These are phyloP conservation scores for Hypolimnas misippus DNA, from an alignment of 2,888 invertebrate species.

Conservation along the genomic window DNA sequence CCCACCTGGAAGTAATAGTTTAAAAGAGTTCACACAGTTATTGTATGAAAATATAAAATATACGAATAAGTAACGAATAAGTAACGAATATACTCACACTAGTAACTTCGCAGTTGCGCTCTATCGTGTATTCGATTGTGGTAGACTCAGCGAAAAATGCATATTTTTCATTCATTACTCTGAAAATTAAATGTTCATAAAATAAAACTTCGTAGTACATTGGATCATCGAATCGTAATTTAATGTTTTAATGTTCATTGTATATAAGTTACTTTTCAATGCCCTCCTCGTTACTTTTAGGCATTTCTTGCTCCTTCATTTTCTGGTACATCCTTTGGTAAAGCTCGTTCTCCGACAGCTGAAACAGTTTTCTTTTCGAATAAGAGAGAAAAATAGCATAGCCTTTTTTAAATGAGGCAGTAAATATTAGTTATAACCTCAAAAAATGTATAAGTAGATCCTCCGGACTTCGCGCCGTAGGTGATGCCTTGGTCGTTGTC, in stretches of 20 bases:
- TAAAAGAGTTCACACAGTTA: neutral
- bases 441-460: constrained; percentile 95
- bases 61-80: too few species aligned
- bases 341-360: constrained; percentile 89
- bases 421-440: constrained; percentile 79
- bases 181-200: constrained; percentile 27
- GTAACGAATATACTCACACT: constrained; percentile 67
- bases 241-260: neutral
- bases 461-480: constrained; percentile 93
- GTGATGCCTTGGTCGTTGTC: constrained; percentile 89
- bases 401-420: neutral
- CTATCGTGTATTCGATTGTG: constrained; percentile 92
- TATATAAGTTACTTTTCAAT: constrained; percentile 71
- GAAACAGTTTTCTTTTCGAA: constrained; percentile 43
- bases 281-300: constrained; percentile 85
- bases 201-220: neutral
- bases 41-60: too few species aligned
- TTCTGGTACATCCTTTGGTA: constrained; percentile 91
- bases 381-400: neutral
- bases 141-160: constrained; percentile 96
- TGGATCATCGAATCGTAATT: neutral
- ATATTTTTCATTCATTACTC: constrained; percentile 78
- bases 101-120: constrained; percentile 89
- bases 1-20: constrained; percentile 84
- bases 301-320: constrained; percentile 86